These are phyloP conservation scores for Mythimna ferrago DNA, from an alignment of 2,888 invertebrate species.

Conservation along the genomic window DNA sequence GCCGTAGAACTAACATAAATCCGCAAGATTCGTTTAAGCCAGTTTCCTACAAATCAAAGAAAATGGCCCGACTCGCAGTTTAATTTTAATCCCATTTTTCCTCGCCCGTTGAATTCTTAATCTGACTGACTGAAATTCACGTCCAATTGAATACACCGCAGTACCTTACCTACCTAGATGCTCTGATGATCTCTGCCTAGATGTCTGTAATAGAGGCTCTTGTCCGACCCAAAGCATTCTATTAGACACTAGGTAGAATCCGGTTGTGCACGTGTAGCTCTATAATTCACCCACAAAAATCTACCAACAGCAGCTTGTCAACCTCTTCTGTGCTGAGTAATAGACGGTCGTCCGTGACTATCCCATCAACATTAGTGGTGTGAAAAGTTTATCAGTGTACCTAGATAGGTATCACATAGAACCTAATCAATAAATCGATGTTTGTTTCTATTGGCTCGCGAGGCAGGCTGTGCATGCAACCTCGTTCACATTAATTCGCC, in stretches of 20 bases:
- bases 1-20: constrained; percentile 25
- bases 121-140: background rate
- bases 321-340: background rate
- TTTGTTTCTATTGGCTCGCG: constrained; percentile 1
- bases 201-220: background rate
- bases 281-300: no score
- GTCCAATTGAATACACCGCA: background rate
- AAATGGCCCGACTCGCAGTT: constrained; percentile 28
- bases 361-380: background rate
- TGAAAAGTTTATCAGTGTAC: background rate
- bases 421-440: constrained; percentile 21
- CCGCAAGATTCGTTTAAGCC: constrained; percentile 29
- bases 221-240: no score
- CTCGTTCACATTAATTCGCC: constrained; percentile 52
- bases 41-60: constrained; percentile 43
- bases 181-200: background rate
- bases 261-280: no score
- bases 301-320: background rate
- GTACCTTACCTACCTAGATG: background rate
- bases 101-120: constrained; percentile 9
- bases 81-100: constrained; percentile 40
- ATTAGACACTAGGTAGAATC: no score
- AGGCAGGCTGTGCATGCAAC: constrained; percentile 37
- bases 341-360: background rate
- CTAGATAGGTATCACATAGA: background rate